These are phyloP conservation scores for Troides aeacus DNA, from an alignment of 2,888 invertebrate species.

Conservation along the genomic window DNA sequence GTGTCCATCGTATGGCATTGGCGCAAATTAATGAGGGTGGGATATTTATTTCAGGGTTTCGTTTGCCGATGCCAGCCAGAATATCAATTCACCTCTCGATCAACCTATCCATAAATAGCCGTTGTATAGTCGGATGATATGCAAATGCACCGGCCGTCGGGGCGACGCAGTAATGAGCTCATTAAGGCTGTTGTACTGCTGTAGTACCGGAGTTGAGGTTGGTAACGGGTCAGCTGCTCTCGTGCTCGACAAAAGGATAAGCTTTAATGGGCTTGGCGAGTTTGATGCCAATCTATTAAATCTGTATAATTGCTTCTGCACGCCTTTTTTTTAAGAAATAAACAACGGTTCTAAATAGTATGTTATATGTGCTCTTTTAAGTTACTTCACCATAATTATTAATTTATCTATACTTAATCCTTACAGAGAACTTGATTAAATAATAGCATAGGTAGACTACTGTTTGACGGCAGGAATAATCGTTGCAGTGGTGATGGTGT, in stretches of 20 bases:
- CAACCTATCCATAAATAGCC: conserved; percentile 31
- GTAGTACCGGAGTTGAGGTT: conserved; percentile 40
- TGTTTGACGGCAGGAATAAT: too few species aligned
- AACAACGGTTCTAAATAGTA: too few species aligned
- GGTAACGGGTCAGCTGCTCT: conserved; percentile 39
- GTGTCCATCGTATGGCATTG: conserved; percentile 72
- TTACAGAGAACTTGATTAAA: too few species aligned
- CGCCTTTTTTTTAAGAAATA: too few species aligned
- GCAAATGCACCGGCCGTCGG: conserved; percentile 48
- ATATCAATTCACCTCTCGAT: conserved; percentile 52
- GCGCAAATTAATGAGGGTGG: conserved; percentile 77
- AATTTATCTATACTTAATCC: too few species aligned
- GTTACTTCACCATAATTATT: too few species aligned
- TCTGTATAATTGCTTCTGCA: background rate
- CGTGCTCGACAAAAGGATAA: conserved; percentile 35
- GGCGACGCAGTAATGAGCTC: conserved; percentile 54
- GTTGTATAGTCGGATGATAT: conserved; percentile 42
- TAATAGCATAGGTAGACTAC: too few species aligned
- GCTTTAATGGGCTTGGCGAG: conserved; percentile 29
- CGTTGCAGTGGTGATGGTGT: too few species aligned
- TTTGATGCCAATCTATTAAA: conserved; percentile 16
- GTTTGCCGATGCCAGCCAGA: conserved; percentile 58
- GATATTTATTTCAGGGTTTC: conserved; percentile 73
- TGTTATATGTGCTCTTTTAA: too few species aligned
- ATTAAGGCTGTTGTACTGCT: conserved; percentile 46